Percentiles rank a stretch among this genome's conserved stretches.
phyloP scores from a whole-genome alignment of 2,797 vertebrate genomes.

The Champsocephalus gunnari region DNA sequence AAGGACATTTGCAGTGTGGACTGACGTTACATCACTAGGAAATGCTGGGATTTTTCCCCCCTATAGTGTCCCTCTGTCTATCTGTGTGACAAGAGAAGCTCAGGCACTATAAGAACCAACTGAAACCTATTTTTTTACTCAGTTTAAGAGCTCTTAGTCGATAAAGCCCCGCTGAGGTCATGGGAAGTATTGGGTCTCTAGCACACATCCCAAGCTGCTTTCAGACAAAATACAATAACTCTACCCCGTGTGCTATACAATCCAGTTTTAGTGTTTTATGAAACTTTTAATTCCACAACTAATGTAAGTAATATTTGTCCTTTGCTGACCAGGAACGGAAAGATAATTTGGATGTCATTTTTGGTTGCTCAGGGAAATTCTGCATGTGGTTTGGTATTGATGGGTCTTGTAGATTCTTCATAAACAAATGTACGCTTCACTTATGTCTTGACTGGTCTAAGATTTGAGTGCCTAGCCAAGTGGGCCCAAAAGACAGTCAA shows the following conservation, averaged over 20 bases:
- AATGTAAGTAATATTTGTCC: background rate
- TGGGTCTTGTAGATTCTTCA: background rate
- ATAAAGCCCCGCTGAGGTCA: slow-evolving; percentile 26
- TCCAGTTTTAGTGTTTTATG: background rate
- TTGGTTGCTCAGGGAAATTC: background rate
- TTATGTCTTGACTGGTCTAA: background rate
- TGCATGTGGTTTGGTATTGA: background rate
- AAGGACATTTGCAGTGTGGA: slow-evolving; percentile 31
- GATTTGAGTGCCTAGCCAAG: slow-evolving; percentile 11
- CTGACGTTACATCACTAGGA: slow-evolving; percentile 35
- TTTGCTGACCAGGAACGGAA: background rate
- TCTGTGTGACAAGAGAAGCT: slow-evolving; percentile 12
- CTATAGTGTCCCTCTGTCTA: slow-evolving; percentile 16
- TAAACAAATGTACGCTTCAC: background rate
- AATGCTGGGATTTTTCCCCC: slow-evolving; percentile 29
- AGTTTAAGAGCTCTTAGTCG: slow-evolving; percentile 17
- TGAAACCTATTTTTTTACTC: background rate
- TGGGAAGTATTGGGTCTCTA: background rate
- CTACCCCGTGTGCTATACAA: background rate
- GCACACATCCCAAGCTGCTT: slow-evolving; percentile 8
- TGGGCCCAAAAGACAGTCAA: background rate
- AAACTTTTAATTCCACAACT: slow-evolving; percentile 3
- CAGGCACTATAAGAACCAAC: slow-evolving; percentile 13
- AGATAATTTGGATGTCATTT: background rate
- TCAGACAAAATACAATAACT: background rate